These are phyloP conservation scores for Morpho deidamia DNA, from an alignment of 2,888 invertebrate species.

Conservation along the genomic window DNA sequence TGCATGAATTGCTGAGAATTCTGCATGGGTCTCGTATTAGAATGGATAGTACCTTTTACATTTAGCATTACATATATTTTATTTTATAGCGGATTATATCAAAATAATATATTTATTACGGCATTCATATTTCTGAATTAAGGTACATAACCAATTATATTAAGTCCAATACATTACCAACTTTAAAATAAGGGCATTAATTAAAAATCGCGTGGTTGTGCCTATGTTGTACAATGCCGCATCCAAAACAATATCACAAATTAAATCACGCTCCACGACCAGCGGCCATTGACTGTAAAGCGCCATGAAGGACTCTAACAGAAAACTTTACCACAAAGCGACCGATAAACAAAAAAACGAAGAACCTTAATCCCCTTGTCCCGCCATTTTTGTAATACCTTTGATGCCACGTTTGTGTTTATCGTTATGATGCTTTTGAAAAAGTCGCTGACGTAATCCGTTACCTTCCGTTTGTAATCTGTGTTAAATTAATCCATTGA, in stretches of 20 bases:
- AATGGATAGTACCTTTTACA: too few relatives aligned
- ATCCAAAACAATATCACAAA: slow-evolving; percentile 12
- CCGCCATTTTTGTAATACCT: slow-evolving; percentile 31
- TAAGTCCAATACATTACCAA: too few relatives aligned
- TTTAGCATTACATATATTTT: too few relatives aligned
- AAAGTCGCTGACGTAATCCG: neutral
- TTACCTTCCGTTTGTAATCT: neutral
- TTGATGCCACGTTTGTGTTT: slow-evolving; percentile 37
- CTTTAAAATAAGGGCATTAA: too few relatives aligned
- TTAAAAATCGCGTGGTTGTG: too few relatives aligned
- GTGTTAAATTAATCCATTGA: neutral
- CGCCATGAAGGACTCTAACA: slow-evolving; percentile 33
- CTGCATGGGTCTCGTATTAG: too few relatives aligned
- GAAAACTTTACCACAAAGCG: slow-evolving; percentile 56
- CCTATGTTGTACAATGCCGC: slow-evolving; percentile 4
- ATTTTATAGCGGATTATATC: too few relatives aligned
- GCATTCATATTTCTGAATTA: too few relatives aligned
- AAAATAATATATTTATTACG: too few relatives aligned
- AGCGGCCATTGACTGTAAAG: slow-evolving; percentile 40
- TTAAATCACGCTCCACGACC: neutral
- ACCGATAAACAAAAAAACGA: slow-evolving; percentile 58
- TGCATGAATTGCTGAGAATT: too few relatives aligned
- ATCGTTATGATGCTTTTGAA: slow-evolving; percentile 5
- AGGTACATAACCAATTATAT: too few relatives aligned
- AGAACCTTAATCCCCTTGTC: slow-evolving; percentile 51